These are phyloP conservation scores for Xiphophorus maculatus DNA, from an alignment of 2,113 vertebrate genomes.

Conservation along the genomic window DNA sequence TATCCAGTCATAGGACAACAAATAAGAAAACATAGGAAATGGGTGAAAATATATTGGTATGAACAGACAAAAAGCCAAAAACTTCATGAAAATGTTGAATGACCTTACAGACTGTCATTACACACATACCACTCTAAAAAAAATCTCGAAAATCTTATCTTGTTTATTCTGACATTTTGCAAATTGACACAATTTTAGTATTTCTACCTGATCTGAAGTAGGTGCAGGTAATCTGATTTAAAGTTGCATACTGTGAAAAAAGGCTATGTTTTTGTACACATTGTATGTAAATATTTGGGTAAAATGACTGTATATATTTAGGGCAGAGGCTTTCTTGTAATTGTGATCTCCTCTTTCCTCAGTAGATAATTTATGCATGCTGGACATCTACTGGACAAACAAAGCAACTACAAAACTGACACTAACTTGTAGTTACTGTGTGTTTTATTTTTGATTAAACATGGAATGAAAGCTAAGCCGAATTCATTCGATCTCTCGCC, in stretches of 20 bases:
- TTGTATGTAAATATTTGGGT: neutral
- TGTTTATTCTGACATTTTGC: too few relatives aligned
- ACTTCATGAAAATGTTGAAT: too few relatives aligned
- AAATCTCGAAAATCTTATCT: too few relatives aligned
- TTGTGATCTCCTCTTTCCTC: neutral
- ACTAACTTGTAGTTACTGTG: neutral
- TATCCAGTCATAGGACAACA: neutral
- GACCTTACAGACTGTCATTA: neutral
- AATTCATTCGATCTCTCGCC: slow-evolving; percentile 31
- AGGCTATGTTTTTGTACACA: neutral
- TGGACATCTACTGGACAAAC: slow-evolving; percentile 31
- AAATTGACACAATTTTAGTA: neutral
- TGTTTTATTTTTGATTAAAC: neutral
- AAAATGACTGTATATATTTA: neutral
- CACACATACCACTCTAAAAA: too few relatives aligned
- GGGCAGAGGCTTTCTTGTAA: neutral
- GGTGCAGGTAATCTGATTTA: neutral
- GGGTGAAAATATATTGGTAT: neutral
- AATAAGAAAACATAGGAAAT: neutral
- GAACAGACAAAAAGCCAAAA: neutral
- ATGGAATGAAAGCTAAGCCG: neutral
- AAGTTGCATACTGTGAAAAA: neutral
- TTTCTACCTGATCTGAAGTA: neutral
- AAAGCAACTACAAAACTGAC: slow-evolving; percentile 12
- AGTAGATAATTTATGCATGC: slow-evolving; percentile 10